Base-by-base conservation (phyloP, 2,113 vertebrate genomes). In the Nycticorax nycticorax region DNA sequence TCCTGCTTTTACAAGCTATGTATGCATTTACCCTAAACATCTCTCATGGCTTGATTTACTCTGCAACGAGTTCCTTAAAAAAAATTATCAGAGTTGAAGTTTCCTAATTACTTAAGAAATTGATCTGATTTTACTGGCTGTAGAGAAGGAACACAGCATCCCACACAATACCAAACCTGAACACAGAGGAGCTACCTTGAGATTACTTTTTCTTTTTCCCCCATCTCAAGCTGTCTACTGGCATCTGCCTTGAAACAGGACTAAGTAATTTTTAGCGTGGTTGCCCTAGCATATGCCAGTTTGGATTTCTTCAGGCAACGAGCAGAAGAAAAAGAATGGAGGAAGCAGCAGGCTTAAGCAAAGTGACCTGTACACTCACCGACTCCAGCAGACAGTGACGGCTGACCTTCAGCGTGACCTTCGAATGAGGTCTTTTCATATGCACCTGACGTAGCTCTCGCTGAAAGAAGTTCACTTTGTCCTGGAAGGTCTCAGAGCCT, bases 381-480 rank as follows among this genome's bases (percentile, higher is more conserved):
- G 99, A 99, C 93, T 99, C 99, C 64, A 99, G 97, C 66, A 99
- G 98, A 48, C 97, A 86, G 69, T 99, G 99, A 32, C 99, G 98
- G 94, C 98, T 98, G 98, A 99, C 99, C 97, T 99, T 99, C 97
- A 99, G 98, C 12, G 99, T 99, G 83, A 99, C 99, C 97, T 99
- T 99, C 3, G 99, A 99, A 91, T 99, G 99, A 96, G 99, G 99
- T 91, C 98, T 99, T 96, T 99, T 99, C 94, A 99, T 98, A 68
- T 99, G 99, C 71, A 99, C 98, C 91, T 99, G 99, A 78, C 99
- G 98, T 28, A 99, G 98, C 97, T 99, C 99, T 85, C 99, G 98
- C 91, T 99, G 99, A 97, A 99, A 99, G 96, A 99, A 99, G 98
- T 98, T 99, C 89, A 99, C 99, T 96, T 99, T 99, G 97, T 99